Evolutionary conservation across 2,113 vertebrate species (phyloP).

Genomic region (Oriolus oriolus): DNA sequence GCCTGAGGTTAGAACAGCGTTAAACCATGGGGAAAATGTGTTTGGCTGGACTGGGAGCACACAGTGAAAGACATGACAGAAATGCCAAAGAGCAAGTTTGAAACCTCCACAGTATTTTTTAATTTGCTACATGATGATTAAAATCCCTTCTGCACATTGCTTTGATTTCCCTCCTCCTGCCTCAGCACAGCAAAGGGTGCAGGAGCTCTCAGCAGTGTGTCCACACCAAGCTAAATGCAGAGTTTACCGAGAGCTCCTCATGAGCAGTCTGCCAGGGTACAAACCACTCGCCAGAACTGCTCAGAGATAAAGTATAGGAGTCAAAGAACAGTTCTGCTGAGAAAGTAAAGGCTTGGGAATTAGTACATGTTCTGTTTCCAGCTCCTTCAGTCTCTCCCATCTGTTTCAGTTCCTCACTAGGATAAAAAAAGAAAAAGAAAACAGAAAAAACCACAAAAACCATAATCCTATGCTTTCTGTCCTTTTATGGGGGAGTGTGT

Average conservation of each 20-base stretch:
- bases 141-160: neutral
- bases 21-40: neutral
- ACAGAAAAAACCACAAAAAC: neutral
- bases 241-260: neutral
- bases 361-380: conserved; percentile 26
- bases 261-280: neutral
- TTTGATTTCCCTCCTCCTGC: neutral
- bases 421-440: neutral
- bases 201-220: neutral
- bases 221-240: neutral
- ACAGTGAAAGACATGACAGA: neutral
- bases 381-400: conserved; percentile 27
- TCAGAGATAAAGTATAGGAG: neutral
- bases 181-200: neutral
- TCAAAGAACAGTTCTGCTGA: neutral
- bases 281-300: neutral
- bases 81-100: neutral
- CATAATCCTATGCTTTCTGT: neutral
- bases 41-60: neutral
- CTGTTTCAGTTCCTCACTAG: conserved; percentile 1
- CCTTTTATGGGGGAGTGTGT: neutral
- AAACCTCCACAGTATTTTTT: neutral
- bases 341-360: neutral
- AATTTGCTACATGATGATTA: neutral
- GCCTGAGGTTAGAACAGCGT: neutral